phyloP scores from a whole-genome alignment of 2,113 vertebrate species.

The Pteronura brasiliensis region DNA sequence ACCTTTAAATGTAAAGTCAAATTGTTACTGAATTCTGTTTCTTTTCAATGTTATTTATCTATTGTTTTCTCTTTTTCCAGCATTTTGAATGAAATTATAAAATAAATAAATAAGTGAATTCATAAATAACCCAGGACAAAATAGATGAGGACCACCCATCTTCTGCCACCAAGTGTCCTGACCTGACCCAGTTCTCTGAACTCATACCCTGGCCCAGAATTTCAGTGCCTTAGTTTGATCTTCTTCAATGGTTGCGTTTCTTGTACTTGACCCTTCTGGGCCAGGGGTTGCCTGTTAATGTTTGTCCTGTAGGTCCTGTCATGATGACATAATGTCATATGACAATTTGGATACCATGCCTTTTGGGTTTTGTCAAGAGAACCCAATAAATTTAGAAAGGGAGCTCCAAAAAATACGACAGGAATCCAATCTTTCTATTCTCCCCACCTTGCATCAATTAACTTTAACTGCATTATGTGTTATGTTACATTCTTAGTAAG shows the following conservation, averaged over 20 bases:
- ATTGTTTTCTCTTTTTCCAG: not conserved
- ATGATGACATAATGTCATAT: not conserved
- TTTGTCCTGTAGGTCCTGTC: constrained; percentile 4
- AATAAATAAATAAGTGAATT: not conserved
- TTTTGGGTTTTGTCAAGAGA: constrained; percentile 39
- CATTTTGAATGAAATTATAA: not conserved
- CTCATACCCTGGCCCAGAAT: not conserved
- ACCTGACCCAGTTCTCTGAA: constrained; percentile 25
- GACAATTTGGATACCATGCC: not conserved
- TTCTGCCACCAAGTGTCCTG: not conserved
- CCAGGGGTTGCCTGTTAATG: not conserved
- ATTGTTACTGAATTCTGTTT: not conserved
- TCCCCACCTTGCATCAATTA: not conserved
- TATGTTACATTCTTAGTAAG: not conserved
- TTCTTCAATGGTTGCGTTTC: constrained; percentile 21
- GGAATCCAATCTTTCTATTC: not conserved
- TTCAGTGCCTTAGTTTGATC: not conserved
- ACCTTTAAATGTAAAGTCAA: not conserved
- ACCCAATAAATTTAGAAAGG: not conserved
- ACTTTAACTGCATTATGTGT: not conserved
- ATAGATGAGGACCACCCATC: not conserved
- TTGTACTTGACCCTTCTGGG: constrained; percentile 1
- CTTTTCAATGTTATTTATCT: not conserved
- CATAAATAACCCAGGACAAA: not conserved
- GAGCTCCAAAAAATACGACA: not conserved